Evolutionary conservation across 2,797 vertebrate genomes (phyloP), one percentile per base, ranked within the genome.

Genomic region (Gallinago nigripennis): DNA sequence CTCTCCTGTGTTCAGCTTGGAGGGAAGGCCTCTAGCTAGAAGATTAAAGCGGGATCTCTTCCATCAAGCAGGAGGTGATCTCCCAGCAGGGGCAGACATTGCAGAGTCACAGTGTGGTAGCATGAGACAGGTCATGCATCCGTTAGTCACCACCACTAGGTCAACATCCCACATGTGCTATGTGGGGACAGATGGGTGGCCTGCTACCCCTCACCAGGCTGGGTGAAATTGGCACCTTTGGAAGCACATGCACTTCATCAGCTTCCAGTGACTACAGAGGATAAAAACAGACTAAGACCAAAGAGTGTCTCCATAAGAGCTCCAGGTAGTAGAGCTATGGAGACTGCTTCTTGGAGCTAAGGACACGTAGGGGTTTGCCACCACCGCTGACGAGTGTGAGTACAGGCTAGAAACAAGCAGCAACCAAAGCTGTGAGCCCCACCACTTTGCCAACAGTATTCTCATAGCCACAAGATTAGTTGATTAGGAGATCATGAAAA

Each of bases 11-110:
- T 75, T 56, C 2, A 0, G 12, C 77, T 53, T 3, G 15, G 54
- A 86, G 31, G 31, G 4, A 83, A 82, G 46, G 16, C 39, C 80
- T 48, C 25, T 19, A 39, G n/a, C 28, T 41, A 24, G 37, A 60
- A 60, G 24, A 75, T 4, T 9, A 30, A 61, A 46, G 17, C 2
- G 4, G n/a, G 19, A 81, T 33, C 13, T 75, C 6, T 57, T 81
- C 16, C 43, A 31, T 72, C 30, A 48, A 45, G 51, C 16, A 33
- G 24, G 11, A 57, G 27, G 10, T 16, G 30, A 68, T 57, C 12
- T 70, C 53, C 27, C 5, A 3, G 3, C 1, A 56, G 31, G 15
- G 15, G 2, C 12, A 73, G 48, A 37, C 0, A 0, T 7, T 48
- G 50, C 28, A 53, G 11, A 41, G 30, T n/a, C 48, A 61, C 30